Evolutionary conservation across 2,113 vertebrate species (phyloP), one percentile per base, ranked within the genome.

Genomic region (Cyprinodon variegatus): DNA sequence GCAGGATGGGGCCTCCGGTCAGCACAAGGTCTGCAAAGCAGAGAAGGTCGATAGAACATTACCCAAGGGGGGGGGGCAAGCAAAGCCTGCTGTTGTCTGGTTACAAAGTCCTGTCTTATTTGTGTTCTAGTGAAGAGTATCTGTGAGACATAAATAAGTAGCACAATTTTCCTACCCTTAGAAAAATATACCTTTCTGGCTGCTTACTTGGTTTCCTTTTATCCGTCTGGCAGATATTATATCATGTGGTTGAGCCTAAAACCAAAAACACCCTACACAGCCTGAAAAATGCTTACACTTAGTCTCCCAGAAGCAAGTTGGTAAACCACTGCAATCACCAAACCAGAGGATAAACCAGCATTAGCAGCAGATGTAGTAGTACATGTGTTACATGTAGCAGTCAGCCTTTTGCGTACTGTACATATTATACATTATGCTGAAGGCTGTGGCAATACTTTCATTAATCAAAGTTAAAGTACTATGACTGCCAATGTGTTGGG

Each of bases 31-130:
- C 89, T 91, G 90, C 86, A 81, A 78, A 90, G 83, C 68, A 76
- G 73, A 81, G 81, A 65, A 87, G 86, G 92, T 94, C 91, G 90
- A 93, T 93, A 91, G 88, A 88, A 87, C 89, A 91, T 92, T 91
- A 91, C 85, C 38, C 72, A 87, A 84, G 67, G 45, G 57, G 72
- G 65, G 60, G 13, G 39, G 17, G 29, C n/a, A 80, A 65, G 59
- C 53, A 64, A 17, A 72, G 20, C 43, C 45, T 40, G 65, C 76
- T 65, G 72, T 67, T 61, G 38, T 78, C 69, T 75, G 73, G 62
- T 60, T 39, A 67, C 70, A 79, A 79, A 84, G 70, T 84, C 73
- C 74, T 63, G 70, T 81, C 74, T 83, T 71, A 86, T 79, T 74
- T 87, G 79, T 75, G 74, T 73, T 78, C 65, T 10, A 50, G 39